Base-by-base conservation (phyloP, 2,888 invertebrate genomes). In the Nemoura dubitans region DNA sequence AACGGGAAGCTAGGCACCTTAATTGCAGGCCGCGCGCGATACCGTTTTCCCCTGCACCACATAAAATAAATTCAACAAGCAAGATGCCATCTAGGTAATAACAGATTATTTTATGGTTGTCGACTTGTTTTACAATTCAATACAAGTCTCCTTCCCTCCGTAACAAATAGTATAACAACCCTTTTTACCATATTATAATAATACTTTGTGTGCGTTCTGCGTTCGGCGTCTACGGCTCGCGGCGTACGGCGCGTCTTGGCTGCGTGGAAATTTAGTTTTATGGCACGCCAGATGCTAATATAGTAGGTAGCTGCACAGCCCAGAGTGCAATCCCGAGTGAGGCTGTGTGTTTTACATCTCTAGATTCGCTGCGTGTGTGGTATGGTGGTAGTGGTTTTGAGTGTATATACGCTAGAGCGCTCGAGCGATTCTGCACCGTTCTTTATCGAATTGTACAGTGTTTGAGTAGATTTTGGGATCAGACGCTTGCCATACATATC, bases 81-180 rank as follows among this genome's bases (percentile, higher is more conserved):
- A 36, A 36, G 59, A 59, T 21, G 59, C 59, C 59, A 21, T 59
- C 59, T 59, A 81, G 81, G 81, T 81, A 81, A 81, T 81, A 81
- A 81, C 81, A 81, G 30, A 81, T 81, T 81, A 81, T 81, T 81
- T 81, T 81, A 81, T 81, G 81, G n/a, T 81, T 7, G 81, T 30
- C n/a, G 81, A 30, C 30, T 30, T 81, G 81, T 30, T 81, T 81
- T 81, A 28, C 81, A 81, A 81, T 81, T 81, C 81, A 29, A 25
- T 81, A 81, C 81, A 81, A n/a, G 81, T 28, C 81, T 81, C 28
- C 21, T 5, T 10, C 28, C 30, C 14, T 81, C 7, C 29, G 28
- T 30, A 81, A 81, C 81, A 81, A 27, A 81, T 29, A 81, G 30
- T 81, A 28, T 81, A 1, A 7, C 81, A 81, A 81, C 81, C 81